These are phyloP conservation scores for Tethya wilhelma DNA, from an alignment of 37 sponge, comb jelly and placozoan species.

Conservation along the genomic window DNA sequence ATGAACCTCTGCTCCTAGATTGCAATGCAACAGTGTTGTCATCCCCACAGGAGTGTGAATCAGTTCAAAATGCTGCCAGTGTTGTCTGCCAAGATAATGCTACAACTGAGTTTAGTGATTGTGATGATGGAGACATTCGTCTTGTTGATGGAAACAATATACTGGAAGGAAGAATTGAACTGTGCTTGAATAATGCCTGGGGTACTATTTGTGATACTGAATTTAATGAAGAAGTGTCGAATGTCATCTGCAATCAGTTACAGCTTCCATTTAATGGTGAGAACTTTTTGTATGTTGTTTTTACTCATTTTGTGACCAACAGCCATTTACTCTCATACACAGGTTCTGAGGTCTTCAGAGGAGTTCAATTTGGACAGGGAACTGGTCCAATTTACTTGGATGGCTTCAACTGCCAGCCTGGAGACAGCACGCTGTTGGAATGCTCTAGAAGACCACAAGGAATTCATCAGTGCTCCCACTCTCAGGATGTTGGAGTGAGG, in stretches of 20 bases:
- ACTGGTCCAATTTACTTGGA: conserved; percentile 16
- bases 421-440: conserved; percentile 10
- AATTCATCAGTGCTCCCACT: conserved; percentile 13
- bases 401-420: conserved; percentile 24
- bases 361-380: not conserved
- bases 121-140: conserved; percentile 1
- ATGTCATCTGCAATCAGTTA: conserved; percentile 17
- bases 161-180: conserved; percentile 28
- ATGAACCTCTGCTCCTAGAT: not conserved
- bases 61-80: not conserved
- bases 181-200: conserved; percentile 31
- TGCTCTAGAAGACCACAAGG: not conserved
- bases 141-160: conserved; percentile 1
- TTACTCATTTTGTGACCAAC: not conserved
- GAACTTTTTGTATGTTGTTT: not conserved
- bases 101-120: not conserved
- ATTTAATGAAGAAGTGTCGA: conserved; percentile 10
- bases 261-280: conserved; percentile 9
- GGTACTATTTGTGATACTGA: conserved; percentile 5
- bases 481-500: conserved; percentile 23
- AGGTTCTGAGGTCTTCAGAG: not conserved
- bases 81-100: conserved; percentile 13
- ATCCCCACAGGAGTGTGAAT: too few species aligned
- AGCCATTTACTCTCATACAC: not conserved
- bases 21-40: not conserved